Percentiles rank a stretch among this genome's conserved stretches.
Conservation (phyloP, 1,140 invertebrate species). For the Cherax destructor region DNA sequence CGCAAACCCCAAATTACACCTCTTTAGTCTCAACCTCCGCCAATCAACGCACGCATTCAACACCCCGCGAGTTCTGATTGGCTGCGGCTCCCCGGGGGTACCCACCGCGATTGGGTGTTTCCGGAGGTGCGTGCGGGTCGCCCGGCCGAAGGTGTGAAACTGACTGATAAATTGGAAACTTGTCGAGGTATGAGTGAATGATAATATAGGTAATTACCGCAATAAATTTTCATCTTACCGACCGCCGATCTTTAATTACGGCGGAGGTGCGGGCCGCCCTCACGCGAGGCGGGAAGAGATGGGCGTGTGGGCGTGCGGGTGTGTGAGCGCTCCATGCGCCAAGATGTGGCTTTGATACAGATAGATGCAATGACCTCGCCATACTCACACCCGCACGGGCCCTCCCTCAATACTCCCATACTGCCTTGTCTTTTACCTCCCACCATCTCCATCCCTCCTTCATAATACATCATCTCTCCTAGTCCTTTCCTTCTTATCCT, state of each 20-base stretch:
- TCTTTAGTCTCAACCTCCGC: not conserved
- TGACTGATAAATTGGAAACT: conserved; percentile 69
- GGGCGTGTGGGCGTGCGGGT: conserved; percentile 1
- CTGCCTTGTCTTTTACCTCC: not conserved
- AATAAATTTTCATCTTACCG: conserved; percentile 67
- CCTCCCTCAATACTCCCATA: not conserved
- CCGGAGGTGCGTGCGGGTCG: conserved; percentile 38
- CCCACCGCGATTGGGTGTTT: conserved; percentile 6
- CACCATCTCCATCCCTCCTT: not conserved
- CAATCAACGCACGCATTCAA: conserved; percentile 18
- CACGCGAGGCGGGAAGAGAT: conserved; percentile 55
- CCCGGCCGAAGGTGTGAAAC: conserved; percentile 60
- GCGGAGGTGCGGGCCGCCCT: conserved; percentile 22
- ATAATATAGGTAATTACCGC: conserved; percentile 64
- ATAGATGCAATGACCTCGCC: not conserved
- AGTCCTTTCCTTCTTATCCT: not conserved
- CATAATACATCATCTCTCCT: not conserved
- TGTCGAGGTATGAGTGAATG: conserved; percentile 68
- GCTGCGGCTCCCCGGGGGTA: not conserved
- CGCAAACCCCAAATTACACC: conserved; percentile 59
- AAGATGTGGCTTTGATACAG: conserved; percentile 23
- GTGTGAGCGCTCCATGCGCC: conserved; percentile 16
- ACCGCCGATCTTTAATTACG: conserved; percentile 65
- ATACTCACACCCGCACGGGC: not conserved
- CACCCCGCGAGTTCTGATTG: conserved; percentile 24